These are phyloP conservation scores for Lithobates sylvaticus DNA, from an alignment of 2,797 vertebrate genomes.

Conservation along the genomic window DNA sequence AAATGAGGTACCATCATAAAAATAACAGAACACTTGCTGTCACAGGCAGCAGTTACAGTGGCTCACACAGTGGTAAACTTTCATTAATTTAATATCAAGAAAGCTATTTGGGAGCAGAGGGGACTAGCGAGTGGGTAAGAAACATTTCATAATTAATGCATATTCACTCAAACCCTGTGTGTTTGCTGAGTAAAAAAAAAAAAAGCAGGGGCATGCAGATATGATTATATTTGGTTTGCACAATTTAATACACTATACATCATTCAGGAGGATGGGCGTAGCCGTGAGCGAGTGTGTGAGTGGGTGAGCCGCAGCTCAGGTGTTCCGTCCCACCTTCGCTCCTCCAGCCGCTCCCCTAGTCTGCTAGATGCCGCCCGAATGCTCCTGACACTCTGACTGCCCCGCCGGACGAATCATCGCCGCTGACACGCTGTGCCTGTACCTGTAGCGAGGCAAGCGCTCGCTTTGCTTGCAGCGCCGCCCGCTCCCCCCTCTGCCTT, in stretches of 20 bases:
- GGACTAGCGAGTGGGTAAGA: not conserved
- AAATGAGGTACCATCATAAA: not conserved
- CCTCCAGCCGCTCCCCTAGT: too few species aligned
- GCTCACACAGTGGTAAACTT: not conserved
- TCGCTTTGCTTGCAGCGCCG: too few species aligned
- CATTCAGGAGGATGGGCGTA: too few species aligned
- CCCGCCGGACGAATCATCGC: too few species aligned
- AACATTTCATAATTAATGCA: conserved; percentile 16
- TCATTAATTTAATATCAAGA: not conserved
- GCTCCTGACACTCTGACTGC: too few species aligned
- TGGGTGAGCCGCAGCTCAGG: too few species aligned
- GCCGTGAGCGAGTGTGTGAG: too few species aligned
- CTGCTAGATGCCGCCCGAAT: too few species aligned
- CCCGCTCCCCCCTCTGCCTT: too few species aligned
- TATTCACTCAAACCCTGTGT: not conserved
- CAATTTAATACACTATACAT: conserved; percentile 23
- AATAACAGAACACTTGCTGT: not conserved
- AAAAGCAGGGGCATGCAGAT: not conserved
- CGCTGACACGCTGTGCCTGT: too few species aligned
- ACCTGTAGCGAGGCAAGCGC: too few species aligned
- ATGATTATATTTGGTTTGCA: not conserved
- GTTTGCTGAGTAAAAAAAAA: not conserved
- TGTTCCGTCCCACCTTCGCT: too few species aligned
- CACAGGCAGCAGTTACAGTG: not conserved
- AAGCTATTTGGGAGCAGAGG: not conserved